Evolutionary conservation across 2,888 invertebrate genomes (phyloP).

Genomic region (Yponomeuta sedellus): DNA sequence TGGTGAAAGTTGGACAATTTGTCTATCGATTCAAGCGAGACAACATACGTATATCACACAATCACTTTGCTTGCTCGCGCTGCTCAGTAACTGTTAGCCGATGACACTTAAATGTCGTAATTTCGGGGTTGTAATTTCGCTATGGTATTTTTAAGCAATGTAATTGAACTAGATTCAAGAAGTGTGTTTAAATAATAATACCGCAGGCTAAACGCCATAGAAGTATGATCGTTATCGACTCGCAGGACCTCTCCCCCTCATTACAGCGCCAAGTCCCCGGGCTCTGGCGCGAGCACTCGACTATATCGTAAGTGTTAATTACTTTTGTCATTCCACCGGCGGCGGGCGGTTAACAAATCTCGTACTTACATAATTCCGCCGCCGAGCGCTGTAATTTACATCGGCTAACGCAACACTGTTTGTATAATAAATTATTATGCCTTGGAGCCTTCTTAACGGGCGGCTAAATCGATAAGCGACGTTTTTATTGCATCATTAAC

Average conservation of each 20-base stretch:
- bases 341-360: slow-evolving; percentile 65
- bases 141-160: neutral
- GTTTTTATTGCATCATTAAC: slow-evolving; percentile 74
- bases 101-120: neutral
- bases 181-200: neutral
- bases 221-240: slow-evolving; percentile 41
- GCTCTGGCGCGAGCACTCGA: slow-evolving; percentile 55
- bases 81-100: neutral
- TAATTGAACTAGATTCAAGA: neutral
- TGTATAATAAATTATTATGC: slow-evolving; percentile 66
- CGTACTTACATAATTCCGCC: slow-evolving; percentile 54
- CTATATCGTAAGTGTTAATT: slow-evolving; percentile 72
- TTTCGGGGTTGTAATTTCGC: neutral
- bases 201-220: slow-evolving; percentile 37
- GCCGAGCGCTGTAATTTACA: slow-evolving; percentile 62
- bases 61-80: neutral
- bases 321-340: slow-evolving; percentile 63
- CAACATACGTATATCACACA: neutral
- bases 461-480: slow-evolving; percentile 68
- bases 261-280: slow-evolving; percentile 45
- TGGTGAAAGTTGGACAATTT: neutral
- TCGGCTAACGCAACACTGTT: slow-evolving; percentile 62
- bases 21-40: neutral
- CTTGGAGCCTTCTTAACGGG: slow-evolving; percentile 64
- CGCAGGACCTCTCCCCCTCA: slow-evolving; percentile 43